Percentiles rank a stretch among this genome's conserved stretches.
These are phyloP conservation scores for Sparidentex hasta DNA, from an alignment of 2,797 vertebrate species.

Conservation along the genomic window DNA sequence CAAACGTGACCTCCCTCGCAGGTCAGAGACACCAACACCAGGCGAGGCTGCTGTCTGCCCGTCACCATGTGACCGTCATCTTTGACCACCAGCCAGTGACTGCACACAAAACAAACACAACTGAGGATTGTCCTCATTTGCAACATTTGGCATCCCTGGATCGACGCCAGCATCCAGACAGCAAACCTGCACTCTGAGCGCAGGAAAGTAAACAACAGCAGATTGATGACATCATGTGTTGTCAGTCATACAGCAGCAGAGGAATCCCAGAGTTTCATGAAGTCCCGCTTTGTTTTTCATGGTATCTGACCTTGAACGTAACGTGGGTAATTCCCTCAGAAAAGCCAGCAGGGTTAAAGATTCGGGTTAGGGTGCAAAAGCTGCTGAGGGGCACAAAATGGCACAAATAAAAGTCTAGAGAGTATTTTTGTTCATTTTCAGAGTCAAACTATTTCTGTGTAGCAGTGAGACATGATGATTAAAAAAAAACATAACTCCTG, in stretches of 20 bases:
- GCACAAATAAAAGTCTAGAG: too few relatives aligned
- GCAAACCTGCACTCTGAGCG: too few relatives aligned
- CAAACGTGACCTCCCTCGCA: slow-evolving; percentile 71
- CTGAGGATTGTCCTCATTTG: neutral
- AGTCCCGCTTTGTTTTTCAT: too few relatives aligned
- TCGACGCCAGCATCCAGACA: neutral
- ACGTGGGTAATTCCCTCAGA: neutral
- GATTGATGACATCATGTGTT: slow-evolving; percentile 11
- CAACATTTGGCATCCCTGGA: slow-evolving; percentile 19
- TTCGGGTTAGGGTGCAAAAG: too few relatives aligned
- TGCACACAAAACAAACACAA: slow-evolving; percentile 65
- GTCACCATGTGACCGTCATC: slow-evolving; percentile 94
- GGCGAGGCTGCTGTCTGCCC: slow-evolving; percentile 91
- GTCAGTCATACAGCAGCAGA: slow-evolving; percentile 1
- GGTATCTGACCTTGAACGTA: too few relatives aligned
- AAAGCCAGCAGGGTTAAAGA: too few relatives aligned
- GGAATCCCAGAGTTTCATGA: slow-evolving; percentile 30
- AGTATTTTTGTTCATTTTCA: too few relatives aligned
- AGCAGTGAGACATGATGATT: neutral
- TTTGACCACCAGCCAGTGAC: slow-evolving; percentile 93
- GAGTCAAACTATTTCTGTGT: too few relatives aligned
- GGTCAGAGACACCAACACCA: slow-evolving; percentile 88
- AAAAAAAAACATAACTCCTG: too few relatives aligned
- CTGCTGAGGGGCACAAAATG: too few relatives aligned
- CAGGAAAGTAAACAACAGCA: neutral